Percentiles rank a stretch among this genome's conserved stretches.
phyloP scores from a whole-genome alignment of 2,888 invertebrate species.

The Ptychoptera albimana region DNA sequence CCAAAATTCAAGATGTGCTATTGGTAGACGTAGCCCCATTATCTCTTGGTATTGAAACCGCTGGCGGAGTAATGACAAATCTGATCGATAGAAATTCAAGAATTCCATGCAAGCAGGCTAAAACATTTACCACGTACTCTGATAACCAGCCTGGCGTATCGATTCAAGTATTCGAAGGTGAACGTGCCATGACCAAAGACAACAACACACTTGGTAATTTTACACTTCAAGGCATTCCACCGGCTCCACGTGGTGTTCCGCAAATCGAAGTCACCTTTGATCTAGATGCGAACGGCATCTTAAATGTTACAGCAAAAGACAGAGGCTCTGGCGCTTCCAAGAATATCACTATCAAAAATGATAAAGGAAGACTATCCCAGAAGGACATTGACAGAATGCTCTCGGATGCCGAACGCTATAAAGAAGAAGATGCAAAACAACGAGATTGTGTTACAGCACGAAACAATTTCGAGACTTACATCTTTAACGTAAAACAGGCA shows the following conservation, averaged over 20 bases:
- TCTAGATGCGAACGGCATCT: constrained; percentile 59
- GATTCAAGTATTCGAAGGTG: constrained; percentile 51
- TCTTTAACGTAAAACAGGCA: constrained; percentile 49
- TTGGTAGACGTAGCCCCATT: constrained; percentile 57
- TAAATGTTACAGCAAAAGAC: constrained; percentile 51
- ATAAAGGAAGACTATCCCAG: constrained; percentile 56
- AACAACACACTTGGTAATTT: constrained; percentile 27
- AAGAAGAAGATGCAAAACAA: constrained; percentile 49
- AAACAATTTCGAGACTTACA: constrained; percentile 51
- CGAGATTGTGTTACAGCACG: constrained; percentile 45
- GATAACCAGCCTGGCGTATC: constrained; percentile 58
- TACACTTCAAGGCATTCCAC: constrained; percentile 50
- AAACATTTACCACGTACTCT: constrained; percentile 54
- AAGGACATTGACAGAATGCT: constrained; percentile 61
- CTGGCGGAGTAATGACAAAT: constrained; percentile 54
- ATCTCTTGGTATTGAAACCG: constrained; percentile 56
- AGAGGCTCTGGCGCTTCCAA: constrained; percentile 43
- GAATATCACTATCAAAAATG: constrained; percentile 61
- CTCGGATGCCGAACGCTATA: constrained; percentile 48
- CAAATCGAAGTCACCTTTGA: constrained; percentile 59
- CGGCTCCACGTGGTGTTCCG: constrained; percentile 49
- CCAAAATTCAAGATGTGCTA: constrained; percentile 54
- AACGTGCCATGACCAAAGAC: constrained; percentile 60
- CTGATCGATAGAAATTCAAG: constrained; percentile 47
- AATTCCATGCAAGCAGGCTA: constrained; percentile 46